Base-by-base conservation (phyloP, 1,140 invertebrate species). In the Tachypleus tridentatus region DNA sequence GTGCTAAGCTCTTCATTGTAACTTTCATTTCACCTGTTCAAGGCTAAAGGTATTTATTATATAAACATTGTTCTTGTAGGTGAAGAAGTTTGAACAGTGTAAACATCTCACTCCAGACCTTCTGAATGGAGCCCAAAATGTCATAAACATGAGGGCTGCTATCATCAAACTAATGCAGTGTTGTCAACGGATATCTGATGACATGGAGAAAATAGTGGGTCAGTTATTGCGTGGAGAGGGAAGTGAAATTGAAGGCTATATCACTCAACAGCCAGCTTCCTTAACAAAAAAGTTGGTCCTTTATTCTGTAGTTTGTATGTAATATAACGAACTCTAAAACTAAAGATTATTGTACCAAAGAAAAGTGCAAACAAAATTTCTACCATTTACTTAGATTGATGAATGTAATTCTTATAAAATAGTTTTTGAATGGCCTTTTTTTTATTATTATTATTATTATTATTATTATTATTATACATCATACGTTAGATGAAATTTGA, bases 131-230 rank as follows among this genome's bases (percentile, higher is more conserved):
- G 78, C 77, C 57, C 74, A 76, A 58, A 76, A 79, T 56, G 70
- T 80, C 48, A 72, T 82, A 29, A 72, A 76, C 56, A 76, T 78
- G 51, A 73, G 79, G 56, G 73, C 75, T 58, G 75, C 76, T 4
- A 75, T 82, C 0, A 73, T 71, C 3, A 74, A 75, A 63, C 68
- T 82, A 11, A 81, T 82, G 79, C 71, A 76, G 59, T 76, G 74
- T 60, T 82, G 81, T 73, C 76, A 81, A 64, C 74, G 74, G 51
- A 79, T 82, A 54, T 76, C 76, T 11, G 66, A 73, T 7, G 71
- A 79, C 51, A 77, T 82, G 75, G 76, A 76, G 61, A 68, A 70
- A n/a, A 72, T 77, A 9, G 80, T 81, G 1, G 72, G 74, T 10
- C 70, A 72, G 49, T 70, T 81, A 29, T 74, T 73, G 9, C 61